A percentile compares a stretch with the other conserved stretches of the same genome.
Conservation (phyloP, 2,888 invertebrate species). For the Tachina lurida region DNA sequence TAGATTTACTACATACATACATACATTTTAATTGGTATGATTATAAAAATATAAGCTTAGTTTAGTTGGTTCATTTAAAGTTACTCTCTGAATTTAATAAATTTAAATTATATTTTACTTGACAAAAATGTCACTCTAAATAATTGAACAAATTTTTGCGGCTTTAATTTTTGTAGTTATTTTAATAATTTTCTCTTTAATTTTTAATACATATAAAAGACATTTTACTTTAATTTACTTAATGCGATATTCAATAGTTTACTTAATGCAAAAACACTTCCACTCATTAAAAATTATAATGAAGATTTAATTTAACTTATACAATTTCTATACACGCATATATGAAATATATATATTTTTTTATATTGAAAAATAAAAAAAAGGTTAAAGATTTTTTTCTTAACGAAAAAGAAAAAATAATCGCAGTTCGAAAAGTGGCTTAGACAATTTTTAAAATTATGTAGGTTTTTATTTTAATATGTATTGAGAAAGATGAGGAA, state of each 20-base stretch:
- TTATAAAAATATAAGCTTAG: not conserved
- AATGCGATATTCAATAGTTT: not conserved
- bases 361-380: too few species aligned
- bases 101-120: not conserved
- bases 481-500: too few species aligned
- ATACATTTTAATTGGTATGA: slow-evolving; percentile 17
- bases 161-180: slow-evolving; percentile 4
- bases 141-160: not conserved
- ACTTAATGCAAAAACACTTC: slow-evolving; percentile 15
- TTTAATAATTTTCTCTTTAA: slow-evolving; percentile 1
- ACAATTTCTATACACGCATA: slow-evolving; percentile 6
- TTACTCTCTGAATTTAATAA: not conserved
- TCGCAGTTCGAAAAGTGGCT: too few species aligned
- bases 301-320: slow-evolving; percentile 13
- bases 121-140: not conserved
- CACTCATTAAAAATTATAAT: slow-evolving; percentile 13
- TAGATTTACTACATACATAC: slow-evolving; percentile 3
- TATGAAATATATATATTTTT: slow-evolving; percentile 26
- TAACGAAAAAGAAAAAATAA: too few species aligned
- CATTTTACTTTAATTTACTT: slow-evolving; percentile 48
- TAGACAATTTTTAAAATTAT: too few species aligned
- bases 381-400: too few species aligned
- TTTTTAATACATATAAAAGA: slow-evolving; percentile 36
- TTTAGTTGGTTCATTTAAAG: slow-evolving; percentile 1
- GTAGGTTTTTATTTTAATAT: too few species aligned